A percentile compares a stretch with the other conserved stretches of the same genome.
Evolutionary conservation across 1,140 invertebrate species (phyloP).

Genomic region (Lepidurus couesii): DNA sequence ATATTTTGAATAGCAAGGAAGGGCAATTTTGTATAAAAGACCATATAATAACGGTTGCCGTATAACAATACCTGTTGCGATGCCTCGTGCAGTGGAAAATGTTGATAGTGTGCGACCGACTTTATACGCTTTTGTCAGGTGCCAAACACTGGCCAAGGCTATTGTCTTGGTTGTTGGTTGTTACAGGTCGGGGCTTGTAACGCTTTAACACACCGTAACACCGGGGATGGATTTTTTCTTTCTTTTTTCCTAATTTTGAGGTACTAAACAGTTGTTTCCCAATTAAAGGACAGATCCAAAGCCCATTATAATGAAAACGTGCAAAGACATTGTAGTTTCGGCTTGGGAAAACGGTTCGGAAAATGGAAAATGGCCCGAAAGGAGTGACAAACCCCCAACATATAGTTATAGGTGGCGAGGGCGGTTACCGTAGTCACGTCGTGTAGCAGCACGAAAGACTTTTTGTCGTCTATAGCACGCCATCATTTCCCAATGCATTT

Average conservation of each 20-base stretch:
- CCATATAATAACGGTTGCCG: constrained; percentile 14
- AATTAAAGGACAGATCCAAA: too few relatives aligned
- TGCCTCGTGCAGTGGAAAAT: constrained; percentile 10
- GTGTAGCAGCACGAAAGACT: too few relatives aligned
- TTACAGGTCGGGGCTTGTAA: background rate
- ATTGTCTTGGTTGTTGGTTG: constrained; percentile 8
- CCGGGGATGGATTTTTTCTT: background rate
- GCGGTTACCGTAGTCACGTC: too few relatives aligned
- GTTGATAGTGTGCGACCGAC: background rate
- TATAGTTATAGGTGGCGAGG: too few relatives aligned
- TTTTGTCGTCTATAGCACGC: too few relatives aligned
- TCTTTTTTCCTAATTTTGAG: background rate
- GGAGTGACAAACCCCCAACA: too few relatives aligned
- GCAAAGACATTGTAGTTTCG: too few relatives aligned
- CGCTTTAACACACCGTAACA: constrained; percentile 13
- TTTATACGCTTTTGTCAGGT: background rate
- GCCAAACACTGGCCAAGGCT: background rate
- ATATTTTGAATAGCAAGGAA: background rate
- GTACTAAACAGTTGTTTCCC: too few relatives aligned
- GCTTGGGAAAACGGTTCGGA: too few relatives aligned
- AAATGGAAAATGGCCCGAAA: too few relatives aligned
- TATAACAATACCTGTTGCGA: constrained; percentile 9
- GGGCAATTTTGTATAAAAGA: background rate
- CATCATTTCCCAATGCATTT: too few relatives aligned
- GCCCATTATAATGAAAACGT: too few relatives aligned